phyloP scores from a whole-genome alignment of 2,797 vertebrate genomes.

The Gallinago stenura region DNA sequence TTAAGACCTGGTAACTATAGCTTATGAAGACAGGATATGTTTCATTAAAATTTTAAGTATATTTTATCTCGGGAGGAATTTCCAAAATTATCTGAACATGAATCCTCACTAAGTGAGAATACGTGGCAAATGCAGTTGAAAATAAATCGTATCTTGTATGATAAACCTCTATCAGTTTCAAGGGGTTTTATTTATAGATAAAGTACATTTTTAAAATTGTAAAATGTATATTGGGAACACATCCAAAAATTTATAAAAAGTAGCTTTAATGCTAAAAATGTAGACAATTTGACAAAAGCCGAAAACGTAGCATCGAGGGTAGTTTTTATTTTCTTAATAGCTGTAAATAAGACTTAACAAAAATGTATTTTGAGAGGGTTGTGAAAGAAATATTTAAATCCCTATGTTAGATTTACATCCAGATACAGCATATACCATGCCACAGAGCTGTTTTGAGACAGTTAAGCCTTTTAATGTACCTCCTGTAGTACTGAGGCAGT shows the following conservation, averaged over 20 bases:
- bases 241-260: slow-evolving; percentile 64
- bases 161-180: slow-evolving; percentile 58
- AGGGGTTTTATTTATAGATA: slow-evolving; percentile 57
- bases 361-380: slow-evolving; percentile 28
- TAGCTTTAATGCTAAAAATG: slow-evolving; percentile 64
- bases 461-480: slow-evolving; percentile 60
- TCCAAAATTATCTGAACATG: slow-evolving; percentile 55
- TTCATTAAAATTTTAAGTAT: slow-evolving; percentile 64
- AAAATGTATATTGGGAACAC: slow-evolving; percentile 60
- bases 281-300: slow-evolving; percentile 57
- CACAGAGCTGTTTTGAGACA: slow-evolving; percentile 45
- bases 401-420: slow-evolving; percentile 34
- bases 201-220: slow-evolving; percentile 55
- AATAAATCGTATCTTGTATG: slow-evolving; percentile 37
- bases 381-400: slow-evolving; percentile 60
- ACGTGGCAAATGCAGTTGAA: slow-evolving; percentile 46
- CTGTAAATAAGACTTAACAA: slow-evolving; percentile 57
- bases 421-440: not conserved
- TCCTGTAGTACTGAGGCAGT: slow-evolving; percentile 30
- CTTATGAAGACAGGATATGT: not conserved
- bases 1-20: slow-evolving; percentile 43
- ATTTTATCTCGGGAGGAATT: slow-evolving; percentile 38
- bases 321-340: slow-evolving; percentile 72
- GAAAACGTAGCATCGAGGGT: slow-evolving; percentile 18
- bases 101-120: slow-evolving; percentile 49